A percentile compares a stretch with the other conserved stretches of the same genome.
These are phyloP conservation scores for Psittacula echo DNA, from an alignment of 2,797 vertebrate genomes.

Conservation along the genomic window DNA sequence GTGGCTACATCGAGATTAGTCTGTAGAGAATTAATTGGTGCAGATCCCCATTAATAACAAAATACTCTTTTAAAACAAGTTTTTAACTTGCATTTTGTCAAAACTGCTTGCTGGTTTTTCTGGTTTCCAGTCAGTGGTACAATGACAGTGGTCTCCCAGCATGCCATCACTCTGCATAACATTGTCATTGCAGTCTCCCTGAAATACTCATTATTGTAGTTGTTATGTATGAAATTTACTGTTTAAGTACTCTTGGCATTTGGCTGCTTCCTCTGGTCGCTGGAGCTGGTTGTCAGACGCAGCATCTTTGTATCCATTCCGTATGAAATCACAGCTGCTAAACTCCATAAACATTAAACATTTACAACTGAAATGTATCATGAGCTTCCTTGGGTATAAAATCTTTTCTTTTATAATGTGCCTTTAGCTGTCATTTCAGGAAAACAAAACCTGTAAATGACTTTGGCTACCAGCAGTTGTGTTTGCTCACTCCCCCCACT, in stretches of 20 bases:
- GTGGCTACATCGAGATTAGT: not conserved
- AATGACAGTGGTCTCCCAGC: not conserved
- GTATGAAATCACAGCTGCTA: conserved; percentile 41
- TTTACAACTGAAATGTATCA: not conserved
- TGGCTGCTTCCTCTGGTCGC: not conserved
- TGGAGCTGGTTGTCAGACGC: not conserved
- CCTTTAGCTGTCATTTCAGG: not conserved
- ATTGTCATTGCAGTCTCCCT: not conserved
- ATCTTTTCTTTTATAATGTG: not conserved
- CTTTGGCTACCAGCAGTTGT: not conserved
- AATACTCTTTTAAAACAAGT: not conserved
- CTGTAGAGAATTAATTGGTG: not conserved
- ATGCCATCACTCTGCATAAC: not conserved
- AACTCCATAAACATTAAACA: conserved; percentile 1
- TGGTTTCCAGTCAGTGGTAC: not conserved
- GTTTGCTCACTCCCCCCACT: not conserved
- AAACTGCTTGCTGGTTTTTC: not conserved
- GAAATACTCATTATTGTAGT: not conserved
- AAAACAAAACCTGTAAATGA: not conserved
- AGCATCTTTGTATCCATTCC: not conserved
- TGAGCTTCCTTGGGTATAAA: not conserved
- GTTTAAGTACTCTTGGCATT: not conserved
- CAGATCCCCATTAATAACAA: not conserved
- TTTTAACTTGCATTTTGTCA: not conserved
- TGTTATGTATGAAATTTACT: not conserved